phyloP scores from a whole-genome alignment of 2,113 vertebrate genomes.

The Microtus richardsoni region DNA sequence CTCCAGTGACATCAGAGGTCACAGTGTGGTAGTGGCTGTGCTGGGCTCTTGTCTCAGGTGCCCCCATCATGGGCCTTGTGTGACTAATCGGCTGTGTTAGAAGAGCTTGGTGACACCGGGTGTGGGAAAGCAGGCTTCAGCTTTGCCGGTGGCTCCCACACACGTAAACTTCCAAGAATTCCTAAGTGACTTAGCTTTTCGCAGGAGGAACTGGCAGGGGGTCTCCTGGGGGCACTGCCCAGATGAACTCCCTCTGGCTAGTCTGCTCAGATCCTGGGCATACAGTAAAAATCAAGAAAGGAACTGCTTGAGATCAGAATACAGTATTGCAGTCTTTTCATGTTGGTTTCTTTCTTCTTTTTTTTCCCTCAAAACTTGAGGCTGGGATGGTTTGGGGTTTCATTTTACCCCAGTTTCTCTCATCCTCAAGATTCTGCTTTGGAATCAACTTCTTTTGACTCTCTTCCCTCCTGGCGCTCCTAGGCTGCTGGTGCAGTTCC shows the following conservation, averaged over 20 bases:
- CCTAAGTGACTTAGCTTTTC: background rate
- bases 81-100: background rate
- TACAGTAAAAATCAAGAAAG: background rate
- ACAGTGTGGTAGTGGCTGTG: background rate
- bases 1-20: background rate
- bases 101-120: background rate
- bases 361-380: background rate
- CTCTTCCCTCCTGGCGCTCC: background rate
- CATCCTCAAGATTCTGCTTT: background rate
- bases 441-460: background rate
- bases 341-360: background rate
- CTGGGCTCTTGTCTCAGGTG: background rate
- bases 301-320: background rate
- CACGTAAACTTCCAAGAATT: background rate
- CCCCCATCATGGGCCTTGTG: background rate
- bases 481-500: too few relatives aligned
- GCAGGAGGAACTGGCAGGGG: fast-evolving
- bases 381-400: background rate
- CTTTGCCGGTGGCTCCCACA: background rate
- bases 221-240: background rate
- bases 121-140: background rate
- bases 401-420: background rate
- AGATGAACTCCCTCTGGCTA: background rate
- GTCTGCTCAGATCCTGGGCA: background rate
- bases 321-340: background rate